Evolutionary conservation across 2,888 invertebrate genomes (phyloP), one percentile per base, ranked within the genome.

Genomic region (Diarsia brunnea): DNA sequence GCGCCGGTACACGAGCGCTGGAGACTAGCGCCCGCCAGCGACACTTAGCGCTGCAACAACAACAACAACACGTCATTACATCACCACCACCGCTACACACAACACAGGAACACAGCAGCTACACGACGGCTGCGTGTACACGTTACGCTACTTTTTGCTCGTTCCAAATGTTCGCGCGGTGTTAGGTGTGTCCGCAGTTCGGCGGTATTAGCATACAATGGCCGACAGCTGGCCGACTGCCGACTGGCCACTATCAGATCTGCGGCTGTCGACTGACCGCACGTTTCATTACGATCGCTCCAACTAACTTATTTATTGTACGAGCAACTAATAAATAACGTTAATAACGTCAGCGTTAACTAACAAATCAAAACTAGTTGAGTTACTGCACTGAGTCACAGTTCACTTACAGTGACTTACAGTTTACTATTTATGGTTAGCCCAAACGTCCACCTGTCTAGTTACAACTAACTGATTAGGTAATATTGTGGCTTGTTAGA

Each of bases 191-290:
- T 78, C 43, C 70, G 84, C 85, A 82, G 87, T 84, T 85, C 75
- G 86, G 74, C 81, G 78, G 72, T 83, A 93, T 94, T 94, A 92
- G 86, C 93, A 94, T 92, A 94, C 94, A 93, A 94, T 94, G 89
- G 89, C 80, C 87, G 89, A 86, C 92, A 92, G 93, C 90, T 91
- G 91, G 85, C 77, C 83, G 78, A 10, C n/a, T 45, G 66, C 69
- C 73, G 75, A 60, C 24, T 19, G 16, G 24, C 45, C 63, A 72
- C 75, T 84, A 88, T 86, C 89, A 81, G 88, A 87, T 84, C 82
- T 75, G 75, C 60, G 69, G 73, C 70, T 65, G 72, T 24, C 65
- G 45, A 43, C 49, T 61, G 75, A 21, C 55, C 71, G 75, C 70
- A 53, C 19, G 78, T 82, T 70, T 77, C 60, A 79, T 82, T 81